Evolutionary conservation across 2,797 vertebrate species (phyloP), one percentile per base, ranked within the genome.

Genomic region (Trachurus trachurus): DNA sequence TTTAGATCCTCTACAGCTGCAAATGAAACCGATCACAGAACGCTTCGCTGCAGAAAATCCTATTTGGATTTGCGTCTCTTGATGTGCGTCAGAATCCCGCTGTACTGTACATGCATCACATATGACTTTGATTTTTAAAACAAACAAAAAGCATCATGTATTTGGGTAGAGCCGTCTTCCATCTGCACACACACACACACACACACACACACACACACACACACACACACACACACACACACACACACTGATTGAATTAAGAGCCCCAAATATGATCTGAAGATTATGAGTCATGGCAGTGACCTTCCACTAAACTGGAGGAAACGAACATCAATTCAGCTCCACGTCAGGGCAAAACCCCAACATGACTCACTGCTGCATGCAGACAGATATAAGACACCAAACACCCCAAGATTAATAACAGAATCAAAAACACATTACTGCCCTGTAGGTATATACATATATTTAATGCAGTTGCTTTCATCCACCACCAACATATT

Each of bases 201-300:
- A 26, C 26, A 26, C 26, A 26, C 26, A 26, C 26, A 26, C 26
- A 26, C 26, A 26, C 26, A 26, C 26, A 26, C 26, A 26, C 26
- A 75, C 26, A 26, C 26, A 26, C 26, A 26, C 26, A 26, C 26
- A 26, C 26, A 26, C 26, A 26, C 26, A 26, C 26, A 26, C 26
- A 26, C 26, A 26, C 26, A 26, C 26, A 75, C 26, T 84, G 90
- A 86, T 83, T 87, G 79, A 67, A 90, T 93, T 84, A 88, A 68
- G 45, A 81, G 37, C 53, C 60, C 56, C 34, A 72, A 82, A 87
- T 80, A 78, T 81, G 86, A 88, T 84, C 81, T 85, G 71, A 87
- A 66, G 76, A 76, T 85, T n/a, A 22, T 91, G 88, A 91, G 71
- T 93, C 89, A 92, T 22, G 61, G 53, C 6, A 21, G 70, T 80